Conservation (phyloP, 1,140 invertebrate species). For the Olivierus martensii region DNA sequence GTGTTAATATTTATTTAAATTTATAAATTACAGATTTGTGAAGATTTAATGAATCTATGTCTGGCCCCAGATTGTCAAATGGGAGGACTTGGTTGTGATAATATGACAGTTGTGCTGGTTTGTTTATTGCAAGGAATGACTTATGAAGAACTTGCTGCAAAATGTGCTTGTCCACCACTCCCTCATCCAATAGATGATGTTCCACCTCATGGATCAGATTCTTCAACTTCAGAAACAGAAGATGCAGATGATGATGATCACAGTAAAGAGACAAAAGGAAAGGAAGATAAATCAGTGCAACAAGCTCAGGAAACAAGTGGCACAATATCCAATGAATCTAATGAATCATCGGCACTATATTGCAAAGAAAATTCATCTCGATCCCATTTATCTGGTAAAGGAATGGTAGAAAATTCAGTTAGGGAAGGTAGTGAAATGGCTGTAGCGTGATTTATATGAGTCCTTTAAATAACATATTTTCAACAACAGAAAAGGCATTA, state of each 20-base stretch:
- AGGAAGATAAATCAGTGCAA: background rate
- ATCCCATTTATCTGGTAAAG: background rate
- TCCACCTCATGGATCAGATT: slow-evolving; percentile 5
- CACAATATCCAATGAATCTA: background rate
- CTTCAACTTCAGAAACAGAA: slow-evolving; percentile 13
- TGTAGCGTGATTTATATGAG: background rate
- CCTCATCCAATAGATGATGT: background rate
- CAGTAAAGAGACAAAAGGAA: background rate
- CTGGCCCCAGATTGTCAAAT: slow-evolving; percentile 90
- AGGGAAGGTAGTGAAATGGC: background rate
- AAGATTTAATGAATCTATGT: slow-evolving; percentile 84
- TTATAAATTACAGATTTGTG: slow-evolving; percentile 54
- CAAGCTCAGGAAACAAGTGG: background rate
- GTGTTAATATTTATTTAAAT: background rate
- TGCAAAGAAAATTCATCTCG: background rate
- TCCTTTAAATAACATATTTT: too few relatives aligned
- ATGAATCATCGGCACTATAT: background rate
- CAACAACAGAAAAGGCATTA: too few relatives aligned
- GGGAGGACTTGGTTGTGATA: slow-evolving; percentile 93
- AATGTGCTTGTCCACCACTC: slow-evolving; percentile 24
- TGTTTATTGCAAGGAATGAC: slow-evolving; percentile 59
- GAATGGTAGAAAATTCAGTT: background rate
- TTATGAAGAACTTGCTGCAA: slow-evolving; percentile 47
- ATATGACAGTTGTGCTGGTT: slow-evolving; percentile 91
- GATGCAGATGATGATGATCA: slow-evolving; percentile 8